Evolutionary conservation across 1,140 invertebrate genomes (phyloP).

Genomic region (Euschistus heros): DNA sequence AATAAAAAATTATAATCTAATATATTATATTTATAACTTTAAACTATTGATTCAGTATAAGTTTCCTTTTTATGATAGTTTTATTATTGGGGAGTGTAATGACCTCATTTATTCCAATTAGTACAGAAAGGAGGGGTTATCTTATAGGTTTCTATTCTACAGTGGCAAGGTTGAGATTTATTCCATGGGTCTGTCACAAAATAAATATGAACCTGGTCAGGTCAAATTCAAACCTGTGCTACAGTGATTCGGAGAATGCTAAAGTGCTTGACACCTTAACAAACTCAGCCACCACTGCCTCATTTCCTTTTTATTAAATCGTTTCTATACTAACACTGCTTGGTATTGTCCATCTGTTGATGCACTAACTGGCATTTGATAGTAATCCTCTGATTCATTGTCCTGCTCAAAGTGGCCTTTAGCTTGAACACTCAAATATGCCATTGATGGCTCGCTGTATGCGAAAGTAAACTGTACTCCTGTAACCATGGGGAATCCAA

Average conservation of each 20-base stretch:
- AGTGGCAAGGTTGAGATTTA: no score
- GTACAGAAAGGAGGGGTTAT: no score
- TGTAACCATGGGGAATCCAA: slow-evolving; percentile 51
- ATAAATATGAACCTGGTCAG: no score
- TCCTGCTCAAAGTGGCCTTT: slow-evolving; percentile 27
- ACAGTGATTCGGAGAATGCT: no score
- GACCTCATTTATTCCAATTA: no score
- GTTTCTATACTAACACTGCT: slow-evolving; percentile 31
- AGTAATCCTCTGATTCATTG: slow-evolving; percentile 24
- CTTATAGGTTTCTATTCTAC: no score
- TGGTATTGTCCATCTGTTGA: slow-evolving; percentile 37
- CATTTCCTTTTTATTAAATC: neutral
- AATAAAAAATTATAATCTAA: slow-evolving; percentile 20
- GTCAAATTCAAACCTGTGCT: no score
- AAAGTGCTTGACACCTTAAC: no score
- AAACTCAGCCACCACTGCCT: no score
- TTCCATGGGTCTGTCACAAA: no score
- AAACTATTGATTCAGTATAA: neutral
- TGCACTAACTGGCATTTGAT: slow-evolving; percentile 32
- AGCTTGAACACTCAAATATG: slow-evolving; percentile 36
- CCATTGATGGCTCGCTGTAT: slow-evolving; percentile 41
- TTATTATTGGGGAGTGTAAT: neutral
- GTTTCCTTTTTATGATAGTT: neutral
- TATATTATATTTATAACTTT: no score
- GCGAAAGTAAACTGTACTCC: slow-evolving; percentile 52